Evolutionary conservation across 1,140 invertebrate genomes (phyloP), one percentile per base, ranked within the genome.

Genomic region (Pseudomyrmex pallidus): DNA sequence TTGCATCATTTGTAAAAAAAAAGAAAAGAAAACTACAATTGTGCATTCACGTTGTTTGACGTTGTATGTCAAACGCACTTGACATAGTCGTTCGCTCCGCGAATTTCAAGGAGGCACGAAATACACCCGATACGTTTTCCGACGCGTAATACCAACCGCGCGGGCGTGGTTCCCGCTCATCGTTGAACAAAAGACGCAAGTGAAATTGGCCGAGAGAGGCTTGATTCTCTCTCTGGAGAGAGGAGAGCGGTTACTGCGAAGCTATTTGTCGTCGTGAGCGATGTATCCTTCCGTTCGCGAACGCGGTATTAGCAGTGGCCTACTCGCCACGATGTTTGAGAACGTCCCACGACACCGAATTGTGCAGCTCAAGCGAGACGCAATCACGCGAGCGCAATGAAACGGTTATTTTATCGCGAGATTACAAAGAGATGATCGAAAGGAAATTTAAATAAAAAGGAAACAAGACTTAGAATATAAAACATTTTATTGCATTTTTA

Each of bases 121-220:
- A 25, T 57, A 46, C 35, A 12, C 10, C 3, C 20, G 15, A 48
- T 44, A 44, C 44, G 48, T 70, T 15, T n/a, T 68, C 54, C 54
- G 20, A 80, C 10, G 74, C 48, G 20, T 22, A 44, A 46, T 62
- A 54, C 48, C 35, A 57, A 44, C 15, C 20, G 76, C 44, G 15
- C 56, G 56, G 83, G 48, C 86, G 82, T 84, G 82, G 84, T 68
- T 85, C 85, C 67, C 72, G 35, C 74, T 82, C 70, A 78, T 76
- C 86, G 84, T 50, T 70, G 66, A 78, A 87, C 74, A 76, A 72
- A 74, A 62, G 85, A 87, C 74, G 44, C 62, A 86, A 80, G 83
- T 44, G 66, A 80, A 80, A 80, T 80, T 80, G 76, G 44, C 66
- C 56, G 44, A 35, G 35, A 35, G 35, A 72, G 76, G 66, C 76